Evolutionary conservation across 2,797 vertebrate genomes (phyloP), one percentile per base, ranked within the genome.

Genomic region (Melanogrammus aeglefinus): DNA sequence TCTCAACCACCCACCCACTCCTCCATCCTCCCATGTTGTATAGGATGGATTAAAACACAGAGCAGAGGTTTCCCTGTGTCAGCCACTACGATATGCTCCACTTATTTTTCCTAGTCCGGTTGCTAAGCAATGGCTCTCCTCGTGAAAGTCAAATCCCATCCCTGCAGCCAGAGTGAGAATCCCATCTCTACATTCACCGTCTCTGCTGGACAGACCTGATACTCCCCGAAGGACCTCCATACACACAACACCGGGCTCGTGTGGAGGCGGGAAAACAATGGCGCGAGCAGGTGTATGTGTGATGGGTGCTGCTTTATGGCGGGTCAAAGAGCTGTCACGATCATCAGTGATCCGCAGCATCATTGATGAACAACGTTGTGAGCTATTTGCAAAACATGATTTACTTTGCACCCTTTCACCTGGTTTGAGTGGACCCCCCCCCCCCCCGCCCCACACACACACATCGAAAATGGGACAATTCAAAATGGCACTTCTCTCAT

Each of bases 81-180:
- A 78, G 75, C 81, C 75, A 72, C 80, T 84, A 85, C 78, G 39
- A 89, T 73, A 79, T 76, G 51, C 79, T 91, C 80, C 79, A 86
- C 86, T 91, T 36, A 36, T 36, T 90, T 89, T 85, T 91, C 93
- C 90, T 80, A 2, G 73, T 78, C 79, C 8, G 85, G 94, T 94
- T 95, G 94, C 93, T 94, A 93, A 90, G 93, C 92, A 89, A 94
- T 93, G 84, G 83, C 87, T 87, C 88, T 88, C 86, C 76, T 81
- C 89, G 89, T 83, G 84, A 89, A 93, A 92, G 70, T 86, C 80
- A 92, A 90, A 90, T 84, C 86, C 81, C 86, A 85, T 92, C 86
- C 77, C 80, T 77, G 84, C 87, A 89, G 87, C 86, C 84, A 87
- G 84, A 83, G 29, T 78, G 75, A 75, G 77, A 14, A 77, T 69